Conservation (phyloP, 2,113 vertebrate species). For the Ammodramus savannarum region DNA sequence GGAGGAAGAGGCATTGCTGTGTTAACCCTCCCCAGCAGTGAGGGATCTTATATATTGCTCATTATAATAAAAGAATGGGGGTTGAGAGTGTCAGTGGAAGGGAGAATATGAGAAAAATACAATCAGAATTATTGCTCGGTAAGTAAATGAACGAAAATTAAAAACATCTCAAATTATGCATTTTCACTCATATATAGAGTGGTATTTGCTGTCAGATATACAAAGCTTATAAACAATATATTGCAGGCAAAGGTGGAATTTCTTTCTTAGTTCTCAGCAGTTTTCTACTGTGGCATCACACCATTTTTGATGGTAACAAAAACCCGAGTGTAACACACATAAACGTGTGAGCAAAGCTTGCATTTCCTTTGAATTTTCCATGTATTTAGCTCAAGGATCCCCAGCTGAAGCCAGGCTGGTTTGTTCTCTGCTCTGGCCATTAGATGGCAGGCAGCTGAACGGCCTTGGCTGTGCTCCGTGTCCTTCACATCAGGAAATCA, state of each 20-base stretch:
- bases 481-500: background rate
- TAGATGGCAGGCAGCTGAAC: conserved; percentile 52
- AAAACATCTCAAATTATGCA: background rate
- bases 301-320: background rate
- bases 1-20: background rate
- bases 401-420: background rate
- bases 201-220: background rate
- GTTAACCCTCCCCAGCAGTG: background rate
- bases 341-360: background rate
- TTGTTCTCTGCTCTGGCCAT: conserved; percentile 12
- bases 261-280: background rate
- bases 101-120: background rate
- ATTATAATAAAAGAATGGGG: background rate
- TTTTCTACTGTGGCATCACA: background rate
- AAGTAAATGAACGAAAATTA: background rate
- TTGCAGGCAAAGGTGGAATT: background rate
- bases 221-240: background rate
- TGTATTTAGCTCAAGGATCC: background rate
- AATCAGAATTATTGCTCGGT: background rate
- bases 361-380: background rate
- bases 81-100: background rate
- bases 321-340: background rate
- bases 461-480: background rate
- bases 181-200: background rate
- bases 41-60: background rate